Base-by-base conservation (phyloP, 2,113 vertebrate genomes). In the Cyanoderma ruficeps region DNA sequence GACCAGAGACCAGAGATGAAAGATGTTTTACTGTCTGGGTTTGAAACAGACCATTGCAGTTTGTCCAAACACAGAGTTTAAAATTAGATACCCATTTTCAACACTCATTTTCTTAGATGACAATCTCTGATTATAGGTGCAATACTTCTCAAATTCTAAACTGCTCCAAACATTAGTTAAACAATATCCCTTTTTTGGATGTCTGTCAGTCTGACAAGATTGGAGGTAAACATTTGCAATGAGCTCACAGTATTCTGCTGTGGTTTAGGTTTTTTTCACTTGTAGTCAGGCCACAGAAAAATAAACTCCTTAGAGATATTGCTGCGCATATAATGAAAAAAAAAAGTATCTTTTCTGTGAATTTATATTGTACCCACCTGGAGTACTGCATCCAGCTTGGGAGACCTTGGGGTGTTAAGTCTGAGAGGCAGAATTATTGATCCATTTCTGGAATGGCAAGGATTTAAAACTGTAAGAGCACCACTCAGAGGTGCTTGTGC, bases 41-140 rank as follows among this genome's bases (percentile, higher is more conserved):
- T 76, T 53, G 49, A 59, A 0, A 0, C 13, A 15, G 23, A 47
- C 10, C 3, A 3, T 1, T 61, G 41, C 11, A 49, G 12, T 49
- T 49, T 46, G 16, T 77, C 41, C 31, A 30, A 60, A 70, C 4
- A 44, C 10, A n/a, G 57, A 68, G 23, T 76, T 68, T 41, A 49
- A 39, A 91, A 68, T 22, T 44, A 65, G 57, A 49, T 70, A 5
- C 12, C 13, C 2, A 7, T 14, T 75, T 84, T 93, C 65, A 87
- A 28, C 17, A 27, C 14, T 68, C 10, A 23, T 39, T 76, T 37
- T 20, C 24, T 42, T 17, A 28, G 15, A 61, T n/a, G 25, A 65
- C 4, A 28, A 0, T 37, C n/a, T 82, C n/a, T 75, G 33, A 8
- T 49, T 67, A 37, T 23, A 49, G 25, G 18, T 39, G 15, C 25